These are phyloP conservation scores for Drosophila setosimentum DNA, from an alignment of 2,888 invertebrate genomes.

Conservation along the genomic window DNA sequence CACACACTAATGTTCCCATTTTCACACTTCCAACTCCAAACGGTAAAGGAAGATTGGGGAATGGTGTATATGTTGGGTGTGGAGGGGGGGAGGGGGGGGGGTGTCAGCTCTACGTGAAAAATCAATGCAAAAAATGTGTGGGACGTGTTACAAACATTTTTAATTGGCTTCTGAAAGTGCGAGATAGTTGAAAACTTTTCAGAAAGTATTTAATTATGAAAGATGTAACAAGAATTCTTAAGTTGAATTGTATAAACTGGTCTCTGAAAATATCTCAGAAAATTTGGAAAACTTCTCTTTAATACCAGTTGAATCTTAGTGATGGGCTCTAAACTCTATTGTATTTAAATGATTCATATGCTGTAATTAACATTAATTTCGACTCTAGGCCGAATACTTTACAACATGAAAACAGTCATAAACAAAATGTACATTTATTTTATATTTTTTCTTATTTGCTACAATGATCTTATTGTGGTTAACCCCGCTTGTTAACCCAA, in stretches of 20 bases:
- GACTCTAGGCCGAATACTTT: background rate
- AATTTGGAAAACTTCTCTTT: background rate
- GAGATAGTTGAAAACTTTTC: conserved; percentile 1
- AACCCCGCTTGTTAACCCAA: conserved; percentile 6
- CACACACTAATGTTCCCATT: conserved; percentile 35
- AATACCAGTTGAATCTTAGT: background rate
- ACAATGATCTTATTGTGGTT: background rate
- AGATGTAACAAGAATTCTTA: background rate
- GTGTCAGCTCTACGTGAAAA: conserved; percentile 52
- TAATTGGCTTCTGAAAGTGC: conserved; percentile 50
- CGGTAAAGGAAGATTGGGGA: background rate
- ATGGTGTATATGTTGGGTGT: background rate
- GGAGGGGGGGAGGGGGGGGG: background rate
- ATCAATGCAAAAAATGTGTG: conserved; percentile 62
- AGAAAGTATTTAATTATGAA: conserved; percentile 2
- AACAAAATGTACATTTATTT: background rate
- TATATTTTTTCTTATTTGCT: background rate
- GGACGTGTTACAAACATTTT: conserved; percentile 34
- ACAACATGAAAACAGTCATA: background rate
- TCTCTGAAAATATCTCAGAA: background rate
- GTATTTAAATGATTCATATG: background rate
- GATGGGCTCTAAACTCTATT: background rate
- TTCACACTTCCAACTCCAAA: conserved; percentile 47
- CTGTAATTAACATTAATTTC: background rate
- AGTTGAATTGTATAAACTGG: background rate